These are phyloP conservation scores for Eolophus roseicapilla DNA, from an alignment of 2,113 vertebrate species.

Conservation along the genomic window DNA sequence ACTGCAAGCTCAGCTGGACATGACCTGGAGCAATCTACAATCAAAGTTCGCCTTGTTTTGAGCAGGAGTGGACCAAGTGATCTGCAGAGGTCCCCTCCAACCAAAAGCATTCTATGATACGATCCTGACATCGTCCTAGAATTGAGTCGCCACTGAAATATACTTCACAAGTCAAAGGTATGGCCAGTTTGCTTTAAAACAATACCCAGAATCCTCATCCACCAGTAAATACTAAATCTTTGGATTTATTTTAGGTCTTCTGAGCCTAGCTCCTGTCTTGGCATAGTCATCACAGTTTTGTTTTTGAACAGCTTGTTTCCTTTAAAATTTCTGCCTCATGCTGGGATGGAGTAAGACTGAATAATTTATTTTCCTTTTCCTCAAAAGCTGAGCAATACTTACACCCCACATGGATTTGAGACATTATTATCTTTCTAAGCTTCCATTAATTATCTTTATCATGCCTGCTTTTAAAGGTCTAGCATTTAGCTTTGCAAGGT, in stretches of 20 bases:
- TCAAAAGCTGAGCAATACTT: conserved; percentile 58
- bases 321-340: conserved; percentile 52
- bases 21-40: neutral
- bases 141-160: neutral
- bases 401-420: conserved; percentile 43
- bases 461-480: conserved; percentile 55
- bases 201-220: neutral
- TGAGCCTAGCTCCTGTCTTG: conserved; percentile 20
- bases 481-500: conserved; percentile 37
- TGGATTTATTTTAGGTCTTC: conserved; percentile 20
- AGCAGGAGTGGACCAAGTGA: neutral
- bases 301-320: conserved; percentile 59
- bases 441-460: conserved; percentile 65
- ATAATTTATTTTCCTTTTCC: conserved; percentile 61
- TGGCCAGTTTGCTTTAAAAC: neutral
- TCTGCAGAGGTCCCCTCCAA: neutral
- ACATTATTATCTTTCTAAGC: conserved; percentile 56
- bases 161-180: neutral
- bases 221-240: neutral
- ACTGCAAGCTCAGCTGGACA: neutral
- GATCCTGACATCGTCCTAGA: neutral
- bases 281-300: conserved; percentile 44
- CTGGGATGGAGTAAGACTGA: conserved; percentile 39
- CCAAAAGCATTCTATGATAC: neutral
- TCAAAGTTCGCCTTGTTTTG: neutral